Percentiles rank a stretch among this genome's conserved stretches.
Conservation (phyloP, 2,113 vertebrate species). For the Gasterosteus nipponicus region DNA sequence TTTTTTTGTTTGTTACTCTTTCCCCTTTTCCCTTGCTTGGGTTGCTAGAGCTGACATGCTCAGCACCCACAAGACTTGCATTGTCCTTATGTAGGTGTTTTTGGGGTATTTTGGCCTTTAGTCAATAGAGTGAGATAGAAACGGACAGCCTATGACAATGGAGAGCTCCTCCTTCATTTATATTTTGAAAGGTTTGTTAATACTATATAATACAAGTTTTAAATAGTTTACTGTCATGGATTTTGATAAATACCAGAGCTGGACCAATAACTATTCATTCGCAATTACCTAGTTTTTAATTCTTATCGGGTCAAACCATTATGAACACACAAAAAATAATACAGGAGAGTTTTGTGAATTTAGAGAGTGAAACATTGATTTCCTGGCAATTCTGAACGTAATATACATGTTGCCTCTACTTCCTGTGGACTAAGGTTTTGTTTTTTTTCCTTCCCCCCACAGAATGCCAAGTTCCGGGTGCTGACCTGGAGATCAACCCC, state of each 20-base stretch:
- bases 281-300: neutral
- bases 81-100: neutral
- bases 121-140: neutral
- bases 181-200: neutral
- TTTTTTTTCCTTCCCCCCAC: conserved; percentile 21
- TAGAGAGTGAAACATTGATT: neutral
- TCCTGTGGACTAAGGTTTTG: neutral
- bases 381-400: neutral
- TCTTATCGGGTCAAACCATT: neutral
- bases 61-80: neutral
- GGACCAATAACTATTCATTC: neutral
- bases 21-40: neutral
- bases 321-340: neutral
- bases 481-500: conserved; percentile 95
- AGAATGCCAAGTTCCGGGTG: conserved; percentile 94
- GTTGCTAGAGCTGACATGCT: neutral
- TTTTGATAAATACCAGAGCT: neutral
- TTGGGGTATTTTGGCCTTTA: neutral
- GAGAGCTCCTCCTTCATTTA: neutral
- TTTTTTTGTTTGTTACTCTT: conserved; percentile 3
- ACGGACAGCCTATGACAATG: neutral
- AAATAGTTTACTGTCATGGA: neutral
- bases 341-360: neutral
- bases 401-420: neutral
- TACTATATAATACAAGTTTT: neutral